Evolutionary conservation across 1,140 invertebrate species (phyloP).

Genomic region (Epicauta chinensis): DNA sequence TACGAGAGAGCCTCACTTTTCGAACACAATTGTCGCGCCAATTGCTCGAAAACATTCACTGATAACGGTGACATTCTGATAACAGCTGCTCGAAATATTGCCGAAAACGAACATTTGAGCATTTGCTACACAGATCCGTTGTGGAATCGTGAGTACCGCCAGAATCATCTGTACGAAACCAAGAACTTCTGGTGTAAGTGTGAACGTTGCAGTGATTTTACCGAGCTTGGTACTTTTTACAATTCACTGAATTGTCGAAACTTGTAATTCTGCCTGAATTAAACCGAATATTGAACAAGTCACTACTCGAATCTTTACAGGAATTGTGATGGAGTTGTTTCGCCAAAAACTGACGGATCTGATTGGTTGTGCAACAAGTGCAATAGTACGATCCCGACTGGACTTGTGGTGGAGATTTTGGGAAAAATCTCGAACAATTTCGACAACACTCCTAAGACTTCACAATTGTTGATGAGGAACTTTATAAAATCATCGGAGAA

Average conservation of each 20-base stretch:
- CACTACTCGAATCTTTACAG: not conserved
- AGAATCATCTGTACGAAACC: slow-evolving; percentile 59
- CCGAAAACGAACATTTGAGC: slow-evolving; percentile 50
- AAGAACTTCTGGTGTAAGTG: slow-evolving; percentile 70
- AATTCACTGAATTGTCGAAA: slow-evolving; percentile 62
- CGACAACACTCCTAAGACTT: slow-evolving; percentile 53
- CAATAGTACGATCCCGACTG: slow-evolving; percentile 42
- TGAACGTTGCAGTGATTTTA: slow-evolving; percentile 59
- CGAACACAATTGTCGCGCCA: slow-evolving; percentile 67
- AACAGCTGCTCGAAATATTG: slow-evolving; percentile 48
- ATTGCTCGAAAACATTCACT: slow-evolving; percentile 67
- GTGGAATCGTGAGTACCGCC: slow-evolving; percentile 60
- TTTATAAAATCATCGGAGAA: slow-evolving; percentile 53
- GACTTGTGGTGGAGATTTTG: slow-evolving; percentile 50
- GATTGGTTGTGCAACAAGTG: slow-evolving; percentile 47
- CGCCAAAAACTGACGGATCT: not conserved
- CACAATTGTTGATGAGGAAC: slow-evolving; percentile 49
- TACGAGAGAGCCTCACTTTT: slow-evolving; percentile 63
- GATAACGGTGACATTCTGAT: slow-evolving; percentile 53
- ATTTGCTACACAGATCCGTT: slow-evolving; percentile 67
- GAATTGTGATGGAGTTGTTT: not conserved
- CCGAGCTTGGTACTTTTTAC: slow-evolving; percentile 64
- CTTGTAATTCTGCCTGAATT: slow-evolving; percentile 44
- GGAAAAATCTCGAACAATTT: slow-evolving; percentile 55
- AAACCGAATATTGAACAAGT: not conserved